Evolutionary conservation across 2,888 invertebrate species (phyloP).

Genomic region (Atethmia centrago): DNA sequence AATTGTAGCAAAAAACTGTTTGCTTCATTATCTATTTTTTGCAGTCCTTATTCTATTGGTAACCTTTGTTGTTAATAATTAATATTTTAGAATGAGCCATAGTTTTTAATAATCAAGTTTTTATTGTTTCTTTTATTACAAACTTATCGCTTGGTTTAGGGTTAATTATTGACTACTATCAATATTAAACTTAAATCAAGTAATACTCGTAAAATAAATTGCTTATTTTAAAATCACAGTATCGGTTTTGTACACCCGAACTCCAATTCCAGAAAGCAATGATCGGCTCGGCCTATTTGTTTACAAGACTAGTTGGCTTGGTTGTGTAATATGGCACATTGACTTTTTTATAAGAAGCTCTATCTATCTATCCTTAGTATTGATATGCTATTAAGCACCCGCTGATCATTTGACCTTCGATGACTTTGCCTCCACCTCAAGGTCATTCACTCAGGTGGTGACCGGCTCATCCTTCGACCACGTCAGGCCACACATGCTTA

Average conservation of each 20-base stretch:
- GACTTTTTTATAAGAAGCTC: no score
- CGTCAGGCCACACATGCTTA: conserved; percentile 27
- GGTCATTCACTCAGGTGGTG: conserved; percentile 24
- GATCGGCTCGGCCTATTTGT: neutral
- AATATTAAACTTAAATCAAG: no score
- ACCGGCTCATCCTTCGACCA: conserved; percentile 19
- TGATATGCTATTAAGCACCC: conserved; percentile 11
- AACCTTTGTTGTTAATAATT: no score
- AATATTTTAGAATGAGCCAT: no score
- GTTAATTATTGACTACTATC: no score
- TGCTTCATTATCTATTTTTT: no score
- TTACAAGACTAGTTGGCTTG: neutral
- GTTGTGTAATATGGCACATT: no score
- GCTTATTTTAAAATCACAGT: neutral
- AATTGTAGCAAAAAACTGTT: no score
- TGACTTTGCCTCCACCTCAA: conserved; percentile 6
- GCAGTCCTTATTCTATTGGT: no score
- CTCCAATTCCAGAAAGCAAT: neutral
- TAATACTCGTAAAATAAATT: neutral
- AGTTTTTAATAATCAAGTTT: no score
- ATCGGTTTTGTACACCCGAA: neutral
- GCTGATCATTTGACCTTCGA: conserved; percentile 23
- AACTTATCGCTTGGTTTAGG: no score
- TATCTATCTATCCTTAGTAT: neutral
- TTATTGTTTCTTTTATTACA: no score